Evolutionary conservation across 1,140 invertebrate genomes (phyloP).

Genomic region (Diachasma alloeum): DNA sequence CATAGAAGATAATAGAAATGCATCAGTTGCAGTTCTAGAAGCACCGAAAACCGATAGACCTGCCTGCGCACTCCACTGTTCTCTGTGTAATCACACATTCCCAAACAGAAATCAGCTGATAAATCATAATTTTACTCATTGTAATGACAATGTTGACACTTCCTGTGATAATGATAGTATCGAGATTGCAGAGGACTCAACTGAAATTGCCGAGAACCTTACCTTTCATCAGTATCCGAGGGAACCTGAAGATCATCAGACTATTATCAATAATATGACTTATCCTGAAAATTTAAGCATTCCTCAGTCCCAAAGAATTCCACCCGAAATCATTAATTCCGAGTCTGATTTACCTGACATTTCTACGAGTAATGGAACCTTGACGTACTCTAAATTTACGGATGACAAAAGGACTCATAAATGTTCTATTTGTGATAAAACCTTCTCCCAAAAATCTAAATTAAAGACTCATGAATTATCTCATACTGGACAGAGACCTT

Average conservation of each 20-base stretch:
- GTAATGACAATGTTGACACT: constrained; percentile 46
- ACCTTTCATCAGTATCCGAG: constrained; percentile 26
- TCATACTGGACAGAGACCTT: constrained; percentile 55
- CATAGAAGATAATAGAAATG: not conserved
- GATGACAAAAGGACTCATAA: constrained; percentile 43
- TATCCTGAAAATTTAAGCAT: not conserved
- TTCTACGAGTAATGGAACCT: constrained; percentile 14
- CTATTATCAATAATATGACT: constrained; percentile 31
- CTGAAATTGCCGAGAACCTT: constrained; percentile 42
- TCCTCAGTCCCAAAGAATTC: not conserved
- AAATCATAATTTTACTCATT: constrained; percentile 52
- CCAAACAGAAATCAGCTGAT: constrained; percentile 51
- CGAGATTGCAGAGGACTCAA: constrained; percentile 51
- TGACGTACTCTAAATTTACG: constrained; percentile 22
- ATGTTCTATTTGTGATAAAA: constrained; percentile 59
- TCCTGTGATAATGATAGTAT: constrained; percentile 53
- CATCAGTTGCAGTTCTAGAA: not conserved
- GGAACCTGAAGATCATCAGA: constrained; percentile 39
- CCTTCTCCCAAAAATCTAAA: constrained; percentile 61
- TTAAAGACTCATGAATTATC: constrained; percentile 54
- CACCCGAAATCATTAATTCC: not conserved
- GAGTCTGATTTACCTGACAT: constrained; percentile 37
- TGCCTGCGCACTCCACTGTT: constrained; percentile 53
- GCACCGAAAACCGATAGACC: constrained; percentile 37
- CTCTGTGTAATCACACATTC: constrained; percentile 54